Base-by-base conservation (phyloP, 2,888 invertebrate species). In the Polydrusus cervinus region DNA sequence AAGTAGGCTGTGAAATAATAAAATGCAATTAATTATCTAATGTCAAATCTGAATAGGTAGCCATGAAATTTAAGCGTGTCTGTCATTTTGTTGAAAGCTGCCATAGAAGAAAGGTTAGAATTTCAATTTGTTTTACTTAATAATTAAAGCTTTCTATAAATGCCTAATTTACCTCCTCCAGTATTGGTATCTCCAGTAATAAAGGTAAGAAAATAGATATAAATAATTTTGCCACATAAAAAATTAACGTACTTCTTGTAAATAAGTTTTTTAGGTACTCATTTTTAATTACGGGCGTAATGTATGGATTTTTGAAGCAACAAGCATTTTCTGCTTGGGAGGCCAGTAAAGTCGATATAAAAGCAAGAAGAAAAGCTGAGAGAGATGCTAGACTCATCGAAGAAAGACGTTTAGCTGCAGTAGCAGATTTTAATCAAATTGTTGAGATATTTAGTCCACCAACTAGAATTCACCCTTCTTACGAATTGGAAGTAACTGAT, bases 221-320 rank as follows among this genome's bases (percentile, higher is more conserved):
- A 20, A 6, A 18, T 57, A 1, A 43, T 11, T 43, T 13, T n/a
- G 13, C 6, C 5, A 43, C n/a, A n/a, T n/a, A 43, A 13, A 13
- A 43, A 13, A 43, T n/a, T 43, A 6, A 43, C 34, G 13, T 55
- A 6, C 14, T 55, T 34, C 6, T 2, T 18, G 10, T 45, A 16
- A 40, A 66, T 68, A 34, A 77, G 75, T 75, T 77, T 75, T 77
- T 77, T 67, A 77, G 77, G 68, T 77, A 75, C 40, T 30, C 69
- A 0, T 75, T 75, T 62, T 72, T 77, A 6, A 14, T 61, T 14
- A 13, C 77, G 6, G 77, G 77, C 13, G 62, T 75, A 16, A 10
- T 75, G 1, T 75, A 77, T 43, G 77, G 75, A 13, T 49, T 20
- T 34, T 5, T 30, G 13, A 74, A 71, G 53, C 68, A 68, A 10